phyloP scores from a whole-genome alignment of 2,797 vertebrate species.

The Zalophus californianus region DNA sequence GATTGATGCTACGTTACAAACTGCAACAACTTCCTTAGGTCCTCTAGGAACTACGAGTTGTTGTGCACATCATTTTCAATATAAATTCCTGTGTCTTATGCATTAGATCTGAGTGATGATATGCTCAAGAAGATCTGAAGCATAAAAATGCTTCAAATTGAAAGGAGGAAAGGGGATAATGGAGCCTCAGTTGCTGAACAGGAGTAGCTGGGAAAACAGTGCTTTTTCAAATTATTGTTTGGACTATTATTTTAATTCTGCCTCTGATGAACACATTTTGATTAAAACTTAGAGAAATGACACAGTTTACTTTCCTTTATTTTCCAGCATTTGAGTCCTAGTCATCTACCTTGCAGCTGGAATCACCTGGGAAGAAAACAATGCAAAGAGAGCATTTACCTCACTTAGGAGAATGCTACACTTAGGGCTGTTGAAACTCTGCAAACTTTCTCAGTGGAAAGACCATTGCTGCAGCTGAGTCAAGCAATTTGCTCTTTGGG shows the following conservation, averaged over 20 bases:
- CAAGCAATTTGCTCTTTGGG: background rate
- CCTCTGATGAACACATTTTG: conserved; percentile 59
- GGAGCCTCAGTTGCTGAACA: background rate
- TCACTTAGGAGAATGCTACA: background rate
- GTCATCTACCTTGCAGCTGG: background rate
- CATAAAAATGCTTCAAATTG: conserved; percentile 31
- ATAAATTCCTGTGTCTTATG: background rate
- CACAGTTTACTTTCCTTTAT: background rate
- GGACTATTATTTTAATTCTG: conserved; percentile 51
- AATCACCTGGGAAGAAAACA: conserved; percentile 54
- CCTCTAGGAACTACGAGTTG: background rate
- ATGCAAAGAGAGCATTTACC: background rate
- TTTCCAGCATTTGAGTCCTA: conserved; percentile 55
- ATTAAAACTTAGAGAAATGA: conserved; percentile 46
- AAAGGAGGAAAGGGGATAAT: background rate
- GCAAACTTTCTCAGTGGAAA: conserved; percentile 5
- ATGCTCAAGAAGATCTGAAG: background rate
- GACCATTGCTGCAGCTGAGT: background rate
- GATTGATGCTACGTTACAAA: background rate
- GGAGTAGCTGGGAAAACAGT: background rate
- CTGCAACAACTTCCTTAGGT: background rate
- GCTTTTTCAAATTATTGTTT: conserved; percentile 58
- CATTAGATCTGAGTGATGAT: background rate
- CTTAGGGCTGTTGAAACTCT: background rate
- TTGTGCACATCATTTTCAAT: background rate